Evolutionary conservation across 2,113 vertebrate genomes (phyloP), one percentile per base, ranked within the genome.

Genomic region (Parotia lawesii): DNA sequence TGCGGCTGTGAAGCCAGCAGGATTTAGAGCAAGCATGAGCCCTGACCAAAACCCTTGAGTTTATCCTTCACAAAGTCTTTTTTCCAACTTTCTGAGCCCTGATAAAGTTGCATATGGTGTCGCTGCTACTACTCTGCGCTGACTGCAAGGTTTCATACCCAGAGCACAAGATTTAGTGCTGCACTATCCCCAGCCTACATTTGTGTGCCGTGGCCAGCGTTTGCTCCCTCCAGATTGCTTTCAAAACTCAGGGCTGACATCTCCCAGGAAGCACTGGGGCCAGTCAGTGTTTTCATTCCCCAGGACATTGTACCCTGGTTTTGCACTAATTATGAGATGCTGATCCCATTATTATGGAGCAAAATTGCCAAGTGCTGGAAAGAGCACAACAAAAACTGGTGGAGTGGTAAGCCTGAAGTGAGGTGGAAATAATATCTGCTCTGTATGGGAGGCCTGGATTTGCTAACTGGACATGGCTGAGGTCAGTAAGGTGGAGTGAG

Each of bases 401-500:
- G 2, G 44, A 78, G 29, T 21, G 29, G 35, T 56, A 42, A 87
- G 73, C 51, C 54, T 61, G 60, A 88, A 65, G 90, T 66, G 87
- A 93, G 82, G 72, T 86, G 50, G 72, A 93, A 90, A 44, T 65
- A 86, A 69, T 72, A 60, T 18, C 57, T 92, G 42, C 73, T 61
- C 83, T 0, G 0, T 28, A n/a, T 24, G 19, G 31, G 45, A 60
- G 23, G 56, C 57, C 65, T 38, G 42, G 73, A 78, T 93, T 90
- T 91, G 73, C 73, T 89, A 72, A 90, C 9, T 74, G 35, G 45
- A 38, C 18, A 4, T 61, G 76, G 71, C 44, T 78, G 17, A 77
- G 60, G 88, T 70, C 60, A 35, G 31, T 33, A 15, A 57, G 40
- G 40, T 53, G 37, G 53, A 57, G 27, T 2, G 42, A 88, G 65